Evolutionary conservation across 2,888 invertebrate genomes (phyloP).

Genomic region (Cheilosia vernalis): DNA sequence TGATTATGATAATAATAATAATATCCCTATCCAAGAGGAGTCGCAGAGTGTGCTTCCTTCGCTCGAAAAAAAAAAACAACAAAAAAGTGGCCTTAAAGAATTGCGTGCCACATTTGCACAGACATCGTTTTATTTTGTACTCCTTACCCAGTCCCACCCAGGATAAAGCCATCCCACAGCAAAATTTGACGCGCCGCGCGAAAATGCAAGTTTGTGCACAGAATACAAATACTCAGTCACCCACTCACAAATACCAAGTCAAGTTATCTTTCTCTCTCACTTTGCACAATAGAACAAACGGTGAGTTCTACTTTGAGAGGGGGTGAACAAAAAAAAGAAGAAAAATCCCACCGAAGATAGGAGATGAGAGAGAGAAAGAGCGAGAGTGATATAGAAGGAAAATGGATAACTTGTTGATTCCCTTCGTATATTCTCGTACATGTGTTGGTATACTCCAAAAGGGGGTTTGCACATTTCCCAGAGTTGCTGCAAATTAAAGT

Average conservation of each 20-base stretch:
- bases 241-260: conserved; percentile 47
- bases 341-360: conserved; percentile 26
- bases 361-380: conserved; percentile 64
- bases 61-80: neutral
- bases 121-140: conserved; percentile 25
- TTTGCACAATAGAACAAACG: conserved; percentile 41
- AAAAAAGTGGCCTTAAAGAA: conserved; percentile 21
- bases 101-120: conserved; percentile 62
- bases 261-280: conserved; percentile 57
- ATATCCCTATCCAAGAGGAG: conserved; percentile 27
- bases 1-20: conserved; percentile 70
- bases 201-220: conserved; percentile 64
- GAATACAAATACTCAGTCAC: conserved; percentile 55
- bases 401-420: conserved; percentile 74
- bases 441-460: conserved; percentile 10
- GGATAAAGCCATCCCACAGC: neutral
- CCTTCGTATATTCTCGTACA: conserved; percentile 5
- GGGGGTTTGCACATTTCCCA: conserved; percentile 30
- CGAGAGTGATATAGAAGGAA: conserved; percentile 61
- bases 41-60: neutral
- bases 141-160: neutral
- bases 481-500: conserved; percentile 67
- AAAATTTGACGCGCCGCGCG: conserved; percentile 61
- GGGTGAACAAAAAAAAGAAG: neutral
- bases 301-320: conserved; percentile 12